Conservation (phyloP, 2,888 invertebrate genomes). For the Lasioglossum figueresi region DNA sequence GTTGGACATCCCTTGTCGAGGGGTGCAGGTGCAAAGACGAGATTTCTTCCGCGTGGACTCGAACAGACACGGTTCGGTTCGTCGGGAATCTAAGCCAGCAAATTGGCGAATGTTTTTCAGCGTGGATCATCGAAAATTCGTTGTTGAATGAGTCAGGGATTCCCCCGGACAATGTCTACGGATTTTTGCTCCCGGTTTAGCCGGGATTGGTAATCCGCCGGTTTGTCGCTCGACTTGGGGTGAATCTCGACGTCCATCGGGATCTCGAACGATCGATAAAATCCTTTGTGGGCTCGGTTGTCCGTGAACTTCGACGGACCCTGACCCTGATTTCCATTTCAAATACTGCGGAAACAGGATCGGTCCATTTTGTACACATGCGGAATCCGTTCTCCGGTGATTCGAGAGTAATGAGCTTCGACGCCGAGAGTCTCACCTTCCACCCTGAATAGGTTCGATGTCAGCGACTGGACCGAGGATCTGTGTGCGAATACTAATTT, state of each 20-base stretch:
- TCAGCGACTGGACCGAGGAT: neutral
- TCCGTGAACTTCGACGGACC: slow-evolving; percentile 7
- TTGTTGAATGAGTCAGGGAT: slow-evolving; percentile 46
- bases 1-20: slow-evolving; percentile 56
- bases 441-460: neutral
- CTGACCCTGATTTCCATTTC: slow-evolving; percentile 11
- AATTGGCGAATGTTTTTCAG: slow-evolving; percentile 59
- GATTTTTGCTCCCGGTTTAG: slow-evolving; percentile 16
- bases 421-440: neutral
- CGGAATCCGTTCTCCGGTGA: neutral
- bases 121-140: slow-evolving; percentile 3
- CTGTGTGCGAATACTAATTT: neutral
- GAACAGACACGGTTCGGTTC: slow-evolving; percentile 33
- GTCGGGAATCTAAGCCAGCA: slow-evolving; percentile 35
- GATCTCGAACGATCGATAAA: slow-evolving; percentile 26
- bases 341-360: neutral
- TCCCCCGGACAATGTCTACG: slow-evolving; percentile 29
- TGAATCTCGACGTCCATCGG: slow-evolving; percentile 12
- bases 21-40: slow-evolving; percentile 59
- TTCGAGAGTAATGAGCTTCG: neutral
- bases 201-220: slow-evolving; percentile 15
- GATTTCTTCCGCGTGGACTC: slow-evolving; percentile 47
- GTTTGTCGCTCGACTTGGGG: slow-evolving; percentile 14
- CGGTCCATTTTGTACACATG: neutral
- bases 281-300: slow-evolving; percentile 20